These are phyloP conservation scores for Phenacoccus solenopsis DNA, from an alignment of 1,140 invertebrate species.

Conservation along the genomic window DNA sequence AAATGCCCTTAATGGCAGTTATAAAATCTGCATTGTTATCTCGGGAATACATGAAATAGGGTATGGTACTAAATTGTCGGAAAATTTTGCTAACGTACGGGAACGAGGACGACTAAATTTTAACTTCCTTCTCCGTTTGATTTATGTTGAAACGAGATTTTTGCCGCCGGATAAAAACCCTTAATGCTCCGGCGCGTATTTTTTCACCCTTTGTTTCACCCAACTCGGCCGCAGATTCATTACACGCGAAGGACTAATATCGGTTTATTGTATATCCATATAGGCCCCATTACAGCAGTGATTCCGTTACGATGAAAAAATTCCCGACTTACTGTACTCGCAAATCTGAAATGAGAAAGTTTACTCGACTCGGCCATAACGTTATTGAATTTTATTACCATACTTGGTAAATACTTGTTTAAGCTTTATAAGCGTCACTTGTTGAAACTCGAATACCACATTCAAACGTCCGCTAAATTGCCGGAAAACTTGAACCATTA, in stretches of 20 bases:
- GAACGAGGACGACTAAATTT: background rate
- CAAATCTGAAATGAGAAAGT: no score
- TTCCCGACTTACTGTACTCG: no score
- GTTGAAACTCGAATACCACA: background rate
- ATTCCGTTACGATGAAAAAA: no score
- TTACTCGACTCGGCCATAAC: background rate
- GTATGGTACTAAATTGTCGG: slow-evolving; percentile 1
- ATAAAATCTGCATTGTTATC: slow-evolving; percentile 3
- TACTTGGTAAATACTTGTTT: background rate
- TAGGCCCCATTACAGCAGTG: no score
- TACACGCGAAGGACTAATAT: background rate
- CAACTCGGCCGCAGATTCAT: background rate
- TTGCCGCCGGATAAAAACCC: background rate
- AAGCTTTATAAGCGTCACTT: background rate
- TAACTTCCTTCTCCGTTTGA: background rate
- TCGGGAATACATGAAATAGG: slow-evolving; percentile 1
- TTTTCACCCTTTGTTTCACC: background rate
- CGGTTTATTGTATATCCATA: background rate
- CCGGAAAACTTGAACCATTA: no score
- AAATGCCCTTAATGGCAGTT: slow-evolving; percentile 1
- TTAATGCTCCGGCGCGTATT: background rate
- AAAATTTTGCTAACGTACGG: slow-evolving; percentile 1
- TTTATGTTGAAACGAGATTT: background rate
- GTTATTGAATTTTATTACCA: background rate
- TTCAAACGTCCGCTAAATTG: no score